Evolutionary conservation across 2,888 invertebrate genomes (phyloP).

Genomic region (Emmelina monodactyla): DNA sequence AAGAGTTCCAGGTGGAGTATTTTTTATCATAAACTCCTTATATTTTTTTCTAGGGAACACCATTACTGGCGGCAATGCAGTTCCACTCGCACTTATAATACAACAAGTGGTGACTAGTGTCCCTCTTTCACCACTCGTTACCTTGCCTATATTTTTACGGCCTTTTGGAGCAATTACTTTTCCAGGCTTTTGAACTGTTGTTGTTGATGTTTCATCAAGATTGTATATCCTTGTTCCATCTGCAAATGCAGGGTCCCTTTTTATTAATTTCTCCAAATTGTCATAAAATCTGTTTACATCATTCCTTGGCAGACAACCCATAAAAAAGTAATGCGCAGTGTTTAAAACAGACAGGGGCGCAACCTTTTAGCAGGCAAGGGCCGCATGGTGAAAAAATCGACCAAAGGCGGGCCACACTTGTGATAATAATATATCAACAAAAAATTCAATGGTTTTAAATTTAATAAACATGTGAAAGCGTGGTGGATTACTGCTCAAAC

Average conservation of each 20-base stretch:
- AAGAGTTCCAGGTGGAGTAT: conserved; percentile 7
- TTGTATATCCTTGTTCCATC: conserved; percentile 17
- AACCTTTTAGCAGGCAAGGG: too few species aligned
- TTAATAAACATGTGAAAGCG: too few species aligned
- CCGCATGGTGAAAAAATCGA: too few species aligned
- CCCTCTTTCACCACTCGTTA: conserved; percentile 14
- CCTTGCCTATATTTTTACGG: conserved; percentile 8
- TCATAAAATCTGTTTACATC: conserved; percentile 10
- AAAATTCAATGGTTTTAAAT: too few species aligned
- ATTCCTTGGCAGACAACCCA: too few species aligned
- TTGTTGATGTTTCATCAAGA: conserved; percentile 14
- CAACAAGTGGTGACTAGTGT: conserved; percentile 22
- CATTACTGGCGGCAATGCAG: conserved; percentile 9
- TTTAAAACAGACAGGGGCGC: too few species aligned
- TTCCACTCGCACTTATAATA: conserved; percentile 7
- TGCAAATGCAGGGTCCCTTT: conserved; percentile 7
- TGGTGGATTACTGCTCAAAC: too few species aligned
- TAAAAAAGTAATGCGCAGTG: too few species aligned
- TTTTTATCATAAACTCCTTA: conserved; percentile 6
- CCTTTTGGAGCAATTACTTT: conserved; percentile 11
- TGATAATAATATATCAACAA: too few species aligned
- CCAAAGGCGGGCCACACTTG: too few species aligned
- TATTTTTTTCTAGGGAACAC: conserved; percentile 10
- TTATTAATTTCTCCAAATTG: conserved; percentile 7
- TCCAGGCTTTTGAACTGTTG: conserved; percentile 13